Evolutionary conservation across 2,797 vertebrate species (phyloP), one percentile per base, ranked within the genome.

Genomic region (Sebastes melanostomus): DNA sequence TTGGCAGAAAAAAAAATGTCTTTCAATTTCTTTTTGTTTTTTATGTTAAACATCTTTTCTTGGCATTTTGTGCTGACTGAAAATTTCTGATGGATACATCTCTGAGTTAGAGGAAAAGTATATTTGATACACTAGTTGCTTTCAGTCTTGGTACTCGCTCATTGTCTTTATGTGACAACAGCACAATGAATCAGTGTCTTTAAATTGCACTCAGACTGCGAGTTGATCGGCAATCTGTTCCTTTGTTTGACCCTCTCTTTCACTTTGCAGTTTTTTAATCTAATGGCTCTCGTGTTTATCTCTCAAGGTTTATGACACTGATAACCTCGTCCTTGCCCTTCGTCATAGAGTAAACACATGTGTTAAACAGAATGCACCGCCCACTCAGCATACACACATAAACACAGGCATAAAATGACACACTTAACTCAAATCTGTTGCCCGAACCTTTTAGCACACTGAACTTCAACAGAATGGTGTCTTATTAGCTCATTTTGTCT

Each of bases 251-350:
- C 46, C 36, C 13, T 61, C 58, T 61, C 29, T 9, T 30, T 76
- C 27, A 38, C 60, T 81, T 79, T 61, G 52, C 69, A 67, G 24
- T n/a, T 70, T 66, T 78, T n/a, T 11, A 77, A 38, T 61, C 34
- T 75, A 71, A 79, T 86, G 72, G 62, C n/a, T 72, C 60, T 61
- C 9, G 6, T 72, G 75, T 80, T 77, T 79, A 71, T 79, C 81
- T 76, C 56, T 75, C 54, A 67, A 71, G 55, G 61, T 91, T 92
- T 89, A 90, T 68, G 55, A 60, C 79, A 61, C 88, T 84, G 89
- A 90, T 89, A 84, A 84, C 87, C 81, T 80, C 32, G 5, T 63
- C n/a, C 54, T n/a, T 56, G 54, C 22, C 46, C 46, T 67, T 62
- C 46, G 65, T 38, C 52, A 59, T 32, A 68, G 60, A 83, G 67